phyloP scores from a whole-genome alignment of 2,888 invertebrate species.

The Teleiodes luculella region DNA sequence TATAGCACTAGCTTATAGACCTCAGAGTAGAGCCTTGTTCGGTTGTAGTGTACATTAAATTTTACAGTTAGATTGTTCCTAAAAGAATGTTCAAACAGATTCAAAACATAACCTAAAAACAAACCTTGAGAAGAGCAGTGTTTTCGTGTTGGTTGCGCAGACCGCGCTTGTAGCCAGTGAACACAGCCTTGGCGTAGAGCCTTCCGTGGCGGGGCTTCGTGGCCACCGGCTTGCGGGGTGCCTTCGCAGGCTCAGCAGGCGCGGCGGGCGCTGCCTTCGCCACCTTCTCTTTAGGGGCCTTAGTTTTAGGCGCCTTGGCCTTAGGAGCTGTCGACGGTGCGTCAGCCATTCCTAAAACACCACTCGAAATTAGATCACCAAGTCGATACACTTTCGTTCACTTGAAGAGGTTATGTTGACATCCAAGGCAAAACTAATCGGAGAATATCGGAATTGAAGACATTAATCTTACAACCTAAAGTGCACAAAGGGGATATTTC shows the following conservation, averaged over 20 bases:
- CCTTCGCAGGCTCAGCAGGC: conserved; percentile 73
- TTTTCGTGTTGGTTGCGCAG: conserved; percentile 98
- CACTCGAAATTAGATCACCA: conserved; percentile 28
- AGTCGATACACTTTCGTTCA: conserved; percentile 27
- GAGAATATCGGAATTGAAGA: conserved; percentile 40
- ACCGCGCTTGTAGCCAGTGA: conserved; percentile 97
- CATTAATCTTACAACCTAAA: conserved; percentile 40
- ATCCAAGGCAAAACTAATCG: conserved; percentile 52
- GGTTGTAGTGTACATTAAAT: too few relatives aligned
- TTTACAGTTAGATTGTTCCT: too few relatives aligned
- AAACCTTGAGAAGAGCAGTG: conserved; percentile 93
- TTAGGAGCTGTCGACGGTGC: conserved; percentile 74
- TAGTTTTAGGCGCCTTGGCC: conserved; percentile 76
- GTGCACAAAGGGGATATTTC: conserved; percentile 16
- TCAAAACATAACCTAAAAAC: conserved; percentile 18
- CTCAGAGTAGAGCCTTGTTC: too few relatives aligned
- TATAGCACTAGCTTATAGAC: too few relatives aligned
- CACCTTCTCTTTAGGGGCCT: conserved; percentile 78
- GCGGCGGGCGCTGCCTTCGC: conserved; percentile 76
- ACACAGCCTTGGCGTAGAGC: conserved; percentile 97
- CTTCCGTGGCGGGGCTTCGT: conserved; percentile 85
- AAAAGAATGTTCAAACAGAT: background rate
- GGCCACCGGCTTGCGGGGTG: conserved; percentile 63
- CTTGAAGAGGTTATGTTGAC: conserved; percentile 69
- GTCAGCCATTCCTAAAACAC: conserved; percentile 81